Percentiles rank a stretch among this genome's conserved stretches.
phyloP scores from a whole-genome alignment of 2,888 invertebrate genomes.

The Dendrolimus pini region DNA sequence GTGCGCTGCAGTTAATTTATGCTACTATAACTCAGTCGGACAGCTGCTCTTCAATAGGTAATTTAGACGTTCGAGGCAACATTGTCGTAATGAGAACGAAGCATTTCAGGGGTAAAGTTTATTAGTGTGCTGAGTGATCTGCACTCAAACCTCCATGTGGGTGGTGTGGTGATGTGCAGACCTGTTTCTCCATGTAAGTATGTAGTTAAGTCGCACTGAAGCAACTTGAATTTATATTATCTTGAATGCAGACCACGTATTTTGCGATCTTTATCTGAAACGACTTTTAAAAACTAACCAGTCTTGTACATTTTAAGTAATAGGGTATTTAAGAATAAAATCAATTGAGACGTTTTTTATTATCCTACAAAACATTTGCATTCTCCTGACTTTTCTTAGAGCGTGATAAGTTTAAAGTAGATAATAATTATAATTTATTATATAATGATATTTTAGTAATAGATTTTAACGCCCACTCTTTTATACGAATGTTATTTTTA shows the following conservation, averaged over 20 bases:
- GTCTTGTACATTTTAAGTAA: background rate
- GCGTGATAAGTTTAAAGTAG: too few species aligned
- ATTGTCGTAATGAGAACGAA: conserved; percentile 68
- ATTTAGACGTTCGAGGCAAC: conserved; percentile 72
- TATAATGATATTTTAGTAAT: too few species aligned
- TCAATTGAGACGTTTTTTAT: too few species aligned
- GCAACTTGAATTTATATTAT: background rate
- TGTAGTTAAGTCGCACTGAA: background rate
- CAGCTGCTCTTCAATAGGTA: conserved; percentile 63
- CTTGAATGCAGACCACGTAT: background rate
- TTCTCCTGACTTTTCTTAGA: too few species aligned
- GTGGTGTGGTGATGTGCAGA: conserved; percentile 17
- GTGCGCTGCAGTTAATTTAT: conserved; percentile 63
- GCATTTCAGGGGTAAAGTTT: conserved; percentile 31
- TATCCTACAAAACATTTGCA: too few species aligned
- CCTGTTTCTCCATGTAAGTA: conserved; percentile 1
- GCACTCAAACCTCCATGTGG: conserved; percentile 24
- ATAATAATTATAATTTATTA: too few species aligned
- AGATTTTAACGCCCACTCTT: too few species aligned
- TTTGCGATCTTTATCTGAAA: background rate
- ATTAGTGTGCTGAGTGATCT: conserved; percentile 36
- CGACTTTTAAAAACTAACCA: background rate
- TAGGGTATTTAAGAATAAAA: too few species aligned
- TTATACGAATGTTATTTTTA: too few species aligned
- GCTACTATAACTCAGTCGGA: conserved; percentile 67